A percentile compares a stretch with the other conserved stretches of the same genome.
phyloP scores from a whole-genome alignment of 2,888 invertebrate genomes.

The Latrodectus elegans region DNA sequence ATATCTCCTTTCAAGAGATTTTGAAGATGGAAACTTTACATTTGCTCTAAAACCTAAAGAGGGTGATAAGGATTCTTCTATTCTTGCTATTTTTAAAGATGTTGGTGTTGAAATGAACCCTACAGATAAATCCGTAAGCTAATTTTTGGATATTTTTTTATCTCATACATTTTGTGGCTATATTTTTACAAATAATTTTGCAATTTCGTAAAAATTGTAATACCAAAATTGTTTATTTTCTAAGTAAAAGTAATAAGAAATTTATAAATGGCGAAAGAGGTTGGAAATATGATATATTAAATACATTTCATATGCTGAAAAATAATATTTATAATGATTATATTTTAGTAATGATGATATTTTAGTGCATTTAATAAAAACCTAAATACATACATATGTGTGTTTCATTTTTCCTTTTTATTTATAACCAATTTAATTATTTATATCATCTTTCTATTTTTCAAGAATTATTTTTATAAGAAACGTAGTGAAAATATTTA shows the following conservation, averaged over 20 bases:
- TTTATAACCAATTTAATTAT: too few relatives aligned
- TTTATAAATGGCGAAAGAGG: background rate
- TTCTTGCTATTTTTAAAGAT: conserved; percentile 39
- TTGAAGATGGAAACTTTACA: conserved; percentile 89
- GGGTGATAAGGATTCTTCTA: conserved; percentile 71
- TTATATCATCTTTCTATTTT: too few relatives aligned
- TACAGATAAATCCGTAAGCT: conserved; percentile 39
- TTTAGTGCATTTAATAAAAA: too few relatives aligned
- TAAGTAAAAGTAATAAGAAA: background rate
- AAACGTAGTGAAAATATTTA: too few relatives aligned
- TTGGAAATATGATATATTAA: too few relatives aligned
- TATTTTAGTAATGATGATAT: too few relatives aligned
- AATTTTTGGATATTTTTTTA: background rate
- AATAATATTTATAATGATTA: too few relatives aligned
- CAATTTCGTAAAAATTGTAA: background rate
- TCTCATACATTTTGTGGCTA: background rate
- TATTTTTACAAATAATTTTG: background rate
- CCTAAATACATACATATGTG: too few relatives aligned
- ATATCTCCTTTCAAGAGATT: conserved; percentile 89
- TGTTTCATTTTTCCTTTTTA: too few relatives aligned
- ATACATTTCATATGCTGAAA: too few relatives aligned
- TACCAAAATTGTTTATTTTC: background rate
- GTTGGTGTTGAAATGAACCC: conserved; percentile 33
- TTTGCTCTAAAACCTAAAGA: conserved; percentile 83
- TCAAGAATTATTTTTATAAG: too few relatives aligned